Base-by-base conservation (phyloP, 2,797 vertebrate genomes). In the Clarias platycephalus region DNA sequence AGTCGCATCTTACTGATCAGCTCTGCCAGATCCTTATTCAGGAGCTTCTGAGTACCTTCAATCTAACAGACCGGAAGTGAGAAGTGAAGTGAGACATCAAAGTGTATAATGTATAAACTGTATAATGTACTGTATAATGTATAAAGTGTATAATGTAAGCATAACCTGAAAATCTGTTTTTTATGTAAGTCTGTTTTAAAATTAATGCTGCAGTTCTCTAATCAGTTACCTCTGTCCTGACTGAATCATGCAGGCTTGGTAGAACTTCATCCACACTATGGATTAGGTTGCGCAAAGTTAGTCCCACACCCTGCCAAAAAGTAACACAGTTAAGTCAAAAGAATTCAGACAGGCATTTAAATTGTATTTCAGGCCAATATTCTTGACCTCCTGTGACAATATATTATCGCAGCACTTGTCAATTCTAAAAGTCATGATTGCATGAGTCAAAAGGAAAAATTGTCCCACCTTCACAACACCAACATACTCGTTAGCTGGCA, bases 1-100 rank as follows among this genome's bases (percentile, higher is more conserved):
- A 99, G 87, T 0, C 95, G 94, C 95, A 97, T 93, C 95, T 98
- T 97, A 88, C 94, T 93, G 91, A 96, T 97, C 85, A 97, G 93
- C 3, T 95, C 93, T 0, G 95, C 94, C 88, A 97, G 74, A 90
- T 97, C 96, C 84, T 96, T 97, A 86, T 96, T 97, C 63, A 97
- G 93, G 15, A 97, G 90, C 88, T 95, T 96, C 92, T 96, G 94
- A 8, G 96, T 97, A 18, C 96, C 96, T 82, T 97, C 95, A 0
- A 97, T 97, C 96, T 96, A 91, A 0, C 5, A 31, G 67, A 0
- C 8, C 0, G 1, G 40, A 6, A 37, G n/a, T n/a, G n/a, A n/a
- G n/a, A n/a, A n/a, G n/a, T n/a, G n/a, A 66, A 34, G 55, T 77
- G 1, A 18, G 40, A 83, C 20, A 71, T 28, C 28, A 83, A 74